These are phyloP conservation scores for Oncorhynchus masou DNA, from an alignment of 2,113 vertebrate species.

Conservation along the genomic window DNA sequence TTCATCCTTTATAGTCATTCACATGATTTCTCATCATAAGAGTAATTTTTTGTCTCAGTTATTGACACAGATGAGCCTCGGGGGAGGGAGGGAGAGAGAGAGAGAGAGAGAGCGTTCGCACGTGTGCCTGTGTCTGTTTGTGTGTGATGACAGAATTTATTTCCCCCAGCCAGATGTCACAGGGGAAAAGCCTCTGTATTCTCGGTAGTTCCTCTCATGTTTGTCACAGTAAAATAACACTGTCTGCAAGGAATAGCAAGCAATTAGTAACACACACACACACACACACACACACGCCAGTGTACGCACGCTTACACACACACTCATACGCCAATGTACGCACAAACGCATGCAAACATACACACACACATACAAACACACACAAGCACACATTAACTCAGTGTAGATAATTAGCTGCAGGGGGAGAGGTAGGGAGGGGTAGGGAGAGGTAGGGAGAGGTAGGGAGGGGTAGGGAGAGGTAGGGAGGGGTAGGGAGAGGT, in stretches of 20 bases:
- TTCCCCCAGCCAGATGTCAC: slow-evolving; percentile 10
- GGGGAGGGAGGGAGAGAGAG: too few species aligned
- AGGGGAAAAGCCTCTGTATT: slow-evolving; percentile 20
- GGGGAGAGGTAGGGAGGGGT: too few species aligned
- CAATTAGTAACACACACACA: slow-evolving; percentile 14
- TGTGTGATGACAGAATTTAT: slow-evolving; percentile 38
- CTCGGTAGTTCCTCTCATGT: slow-evolving; percentile 20
- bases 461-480: too few species aligned
- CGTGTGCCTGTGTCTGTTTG: slow-evolving; percentile 1
- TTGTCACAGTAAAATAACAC: slow-evolving; percentile 6
- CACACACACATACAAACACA: too few species aligned
- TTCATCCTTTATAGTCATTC: slow-evolving; percentile 34
- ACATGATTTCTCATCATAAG: slow-evolving; percentile 37
- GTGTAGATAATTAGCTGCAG: slow-evolving; percentile 52
- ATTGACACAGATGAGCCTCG: slow-evolving; percentile 35
- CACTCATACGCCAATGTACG: too few species aligned
- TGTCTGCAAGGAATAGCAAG: slow-evolving; percentile 7
- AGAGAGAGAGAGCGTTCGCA: too few species aligned
- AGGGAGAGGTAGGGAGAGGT: too few species aligned
- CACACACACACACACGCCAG: not conserved
- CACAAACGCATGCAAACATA: too few species aligned
- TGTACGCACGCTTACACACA: not conserved
- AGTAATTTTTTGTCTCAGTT: slow-evolving; percentile 10
- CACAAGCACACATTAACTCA: not conserved
- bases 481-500: too few species aligned